These are phyloP conservation scores for Neoaliturus tenellus DNA, from an alignment of 2,888 invertebrate species.

Conservation along the genomic window DNA sequence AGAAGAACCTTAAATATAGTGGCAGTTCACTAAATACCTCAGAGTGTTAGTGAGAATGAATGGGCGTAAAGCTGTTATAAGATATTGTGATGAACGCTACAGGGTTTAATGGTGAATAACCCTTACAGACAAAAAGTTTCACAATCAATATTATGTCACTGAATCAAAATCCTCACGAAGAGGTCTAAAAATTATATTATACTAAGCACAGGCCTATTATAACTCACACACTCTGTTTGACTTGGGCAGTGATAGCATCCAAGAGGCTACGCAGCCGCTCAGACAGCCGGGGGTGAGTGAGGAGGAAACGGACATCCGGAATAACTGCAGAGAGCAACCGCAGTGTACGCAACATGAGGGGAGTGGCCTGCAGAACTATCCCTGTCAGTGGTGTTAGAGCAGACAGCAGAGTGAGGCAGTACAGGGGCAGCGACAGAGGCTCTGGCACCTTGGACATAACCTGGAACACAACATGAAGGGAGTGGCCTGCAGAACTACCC, in stretches of 20 bases:
- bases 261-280: background rate
- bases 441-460: background rate
- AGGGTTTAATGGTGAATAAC: no score
- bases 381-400: background rate
- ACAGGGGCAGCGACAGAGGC: background rate
- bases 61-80: no score
- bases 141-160: no score
- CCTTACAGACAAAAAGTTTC: no score
- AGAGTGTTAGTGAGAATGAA: no score
- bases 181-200: no score
- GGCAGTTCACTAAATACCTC: no score
- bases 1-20: no score
- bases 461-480: background rate
- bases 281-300: background rate
- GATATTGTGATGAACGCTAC: no score
- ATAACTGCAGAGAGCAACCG: slow-evolving; percentile 54
- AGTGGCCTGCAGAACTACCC: no score
- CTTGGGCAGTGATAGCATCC: background rate
- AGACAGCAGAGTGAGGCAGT: background rate
- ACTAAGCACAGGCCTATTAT: no score
- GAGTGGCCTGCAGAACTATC: background rate
- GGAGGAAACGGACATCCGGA: slow-evolving; percentile 43
- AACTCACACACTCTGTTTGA: slow-evolving; percentile 41
- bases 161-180: no score
- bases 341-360: slow-evolving; percentile 49